phyloP scores from a whole-genome alignment of 1,140 invertebrate genomes.

The Chelonus insularis region DNA sequence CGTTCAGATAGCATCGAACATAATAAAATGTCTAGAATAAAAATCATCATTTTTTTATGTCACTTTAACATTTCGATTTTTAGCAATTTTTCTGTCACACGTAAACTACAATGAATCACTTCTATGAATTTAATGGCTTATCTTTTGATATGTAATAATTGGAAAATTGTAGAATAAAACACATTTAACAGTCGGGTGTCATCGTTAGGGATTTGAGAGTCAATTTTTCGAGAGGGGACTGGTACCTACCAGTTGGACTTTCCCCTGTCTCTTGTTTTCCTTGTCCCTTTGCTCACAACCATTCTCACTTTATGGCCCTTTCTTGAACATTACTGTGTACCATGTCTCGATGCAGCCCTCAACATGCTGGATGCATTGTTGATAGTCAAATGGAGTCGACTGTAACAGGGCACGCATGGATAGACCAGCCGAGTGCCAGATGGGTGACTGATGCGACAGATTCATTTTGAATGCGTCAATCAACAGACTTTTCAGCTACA shows the following conservation, averaged over 20 bases:
- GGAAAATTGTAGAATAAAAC: not conserved
- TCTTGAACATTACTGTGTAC: conserved; percentile 24
- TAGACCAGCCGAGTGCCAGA: conserved; percentile 56
- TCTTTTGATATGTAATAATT: not conserved
- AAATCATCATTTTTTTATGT: conserved; percentile 17
- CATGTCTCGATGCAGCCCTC: conserved; percentile 44
- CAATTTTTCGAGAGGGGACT: conserved; percentile 45
- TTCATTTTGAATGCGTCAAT: conserved; percentile 27
- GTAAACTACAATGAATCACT: no score
- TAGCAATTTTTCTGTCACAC: not conserved
- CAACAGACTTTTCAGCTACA: conserved; percentile 15
- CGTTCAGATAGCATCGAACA: no score
- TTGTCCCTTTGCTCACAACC: conserved; percentile 31
- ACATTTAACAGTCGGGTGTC: conserved; percentile 30
- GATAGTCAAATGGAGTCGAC: conserved; percentile 52
- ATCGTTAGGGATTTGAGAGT: conserved; percentile 51
- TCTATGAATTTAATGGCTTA: not conserved
- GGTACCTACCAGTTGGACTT: conserved; percentile 42
- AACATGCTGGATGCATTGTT: conserved; percentile 58
- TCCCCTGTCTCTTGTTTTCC: conserved; percentile 37
- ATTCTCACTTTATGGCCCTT: conserved; percentile 30
- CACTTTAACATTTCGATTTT: conserved; percentile 17
- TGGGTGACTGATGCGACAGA: conserved; percentile 59
- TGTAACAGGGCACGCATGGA: conserved; percentile 48
- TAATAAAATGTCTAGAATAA: not conserved